Percentiles rank a stretch among this genome's conserved stretches.
phyloP scores from a whole-genome alignment of 2,888 invertebrate genomes.

The Onchidella celtica region DNA sequence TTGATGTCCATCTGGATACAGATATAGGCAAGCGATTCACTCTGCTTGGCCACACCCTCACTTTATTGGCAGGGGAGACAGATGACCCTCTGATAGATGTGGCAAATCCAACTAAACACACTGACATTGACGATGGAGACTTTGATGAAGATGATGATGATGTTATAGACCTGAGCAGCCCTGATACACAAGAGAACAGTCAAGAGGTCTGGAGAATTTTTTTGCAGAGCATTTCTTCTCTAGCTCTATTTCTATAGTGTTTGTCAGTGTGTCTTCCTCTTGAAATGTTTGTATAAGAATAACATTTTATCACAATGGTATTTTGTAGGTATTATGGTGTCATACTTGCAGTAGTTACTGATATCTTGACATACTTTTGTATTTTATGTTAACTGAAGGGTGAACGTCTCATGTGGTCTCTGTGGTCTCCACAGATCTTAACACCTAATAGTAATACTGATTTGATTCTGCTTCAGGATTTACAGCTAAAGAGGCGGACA shows the following conservation, averaged over 20 bases:
- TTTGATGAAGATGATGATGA: constrained; percentile 65
- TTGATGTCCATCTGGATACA: constrained; percentile 96
- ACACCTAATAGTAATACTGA: too few species aligned
- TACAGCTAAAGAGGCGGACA: constrained; percentile 79
- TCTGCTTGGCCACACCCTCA: constrained; percentile 95
- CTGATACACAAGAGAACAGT: constrained; percentile 44
- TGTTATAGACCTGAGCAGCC: constrained; percentile 51
- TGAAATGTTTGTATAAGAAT: too few species aligned
- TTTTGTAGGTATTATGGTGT: too few species aligned
- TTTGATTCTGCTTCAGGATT: constrained; percentile 21
- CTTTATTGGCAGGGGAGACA: constrained; percentile 92
- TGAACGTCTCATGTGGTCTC: too few species aligned
- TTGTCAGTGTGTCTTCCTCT: too few species aligned
- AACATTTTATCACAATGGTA: too few species aligned
- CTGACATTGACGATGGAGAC: constrained; percentile 82
- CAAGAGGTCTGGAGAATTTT: constrained; percentile 30
- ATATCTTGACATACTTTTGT: too few species aligned
- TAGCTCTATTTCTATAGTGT: too few species aligned
- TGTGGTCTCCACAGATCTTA: too few species aligned
- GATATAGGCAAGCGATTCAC: constrained; percentile 97
- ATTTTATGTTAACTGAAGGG: too few species aligned
- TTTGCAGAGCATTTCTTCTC: neutral
- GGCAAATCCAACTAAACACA: constrained; percentile 82
- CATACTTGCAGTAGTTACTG: too few species aligned
- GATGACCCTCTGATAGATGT: constrained; percentile 78